Conservation (phyloP, 2,113 vertebrate genomes). For the Onychostoma macrolepis region DNA sequence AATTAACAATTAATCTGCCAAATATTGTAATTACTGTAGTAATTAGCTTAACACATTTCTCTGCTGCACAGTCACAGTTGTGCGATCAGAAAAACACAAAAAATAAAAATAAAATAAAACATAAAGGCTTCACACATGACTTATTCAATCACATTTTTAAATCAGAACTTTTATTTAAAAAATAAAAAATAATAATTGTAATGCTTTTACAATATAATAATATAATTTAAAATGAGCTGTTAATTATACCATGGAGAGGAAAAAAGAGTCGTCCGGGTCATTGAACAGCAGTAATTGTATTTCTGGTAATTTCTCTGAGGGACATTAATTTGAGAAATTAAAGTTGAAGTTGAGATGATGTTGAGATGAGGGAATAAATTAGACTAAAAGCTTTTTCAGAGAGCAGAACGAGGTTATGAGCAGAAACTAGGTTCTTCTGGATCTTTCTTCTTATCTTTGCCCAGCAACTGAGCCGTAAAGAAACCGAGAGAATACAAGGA, state of each 20-base stretch:
- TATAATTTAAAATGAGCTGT: not conserved
- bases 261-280: conserved; percentile 2
- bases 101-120: too few relatives aligned
- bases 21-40: not conserved
- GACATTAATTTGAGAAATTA: conserved; percentile 39
- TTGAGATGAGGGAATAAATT: conserved; percentile 34
- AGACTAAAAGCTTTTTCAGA: conserved; percentile 46
- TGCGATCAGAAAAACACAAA: not conserved
- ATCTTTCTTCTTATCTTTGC: conserved; percentile 14
- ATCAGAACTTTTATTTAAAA: not conserved
- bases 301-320: conserved; percentile 1
- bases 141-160: not conserved
- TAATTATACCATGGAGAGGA: not conserved
- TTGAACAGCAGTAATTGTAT: conserved; percentile 41
- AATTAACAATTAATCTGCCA: not conserved
- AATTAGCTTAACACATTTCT: not conserved
- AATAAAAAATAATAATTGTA: not conserved
- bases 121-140: not conserved
- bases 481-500: too few relatives aligned
- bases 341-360: conserved; percentile 15
- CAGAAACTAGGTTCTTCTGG: not conserved
- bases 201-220: not conserved
- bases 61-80: not conserved
- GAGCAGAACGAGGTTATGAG: conserved; percentile 1
- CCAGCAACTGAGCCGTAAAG: conserved; percentile 17